A percentile compares a stretch with the other conserved stretches of the same genome.
phyloP scores from a whole-genome alignment of 2,113 vertebrate species.

The Hemicordylus capensis region DNA sequence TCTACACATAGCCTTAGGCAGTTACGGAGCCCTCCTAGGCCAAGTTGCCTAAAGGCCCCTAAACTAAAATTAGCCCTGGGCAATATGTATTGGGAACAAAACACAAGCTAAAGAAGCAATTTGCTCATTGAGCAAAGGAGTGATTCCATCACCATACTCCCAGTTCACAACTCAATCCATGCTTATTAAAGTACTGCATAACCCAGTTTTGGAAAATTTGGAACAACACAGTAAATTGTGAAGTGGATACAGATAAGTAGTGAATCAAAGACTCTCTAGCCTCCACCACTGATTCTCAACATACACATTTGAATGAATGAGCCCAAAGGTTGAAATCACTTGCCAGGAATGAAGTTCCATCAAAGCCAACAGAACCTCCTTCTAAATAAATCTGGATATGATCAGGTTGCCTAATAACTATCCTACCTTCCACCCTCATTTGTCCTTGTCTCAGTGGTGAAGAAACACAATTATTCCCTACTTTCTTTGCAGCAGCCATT shows the following conservation, averaged over 20 bases:
- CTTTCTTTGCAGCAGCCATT: slow-evolving; percentile 1
- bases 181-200: too few species aligned
- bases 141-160: not conserved
- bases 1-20: too few species aligned
- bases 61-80: not conserved
- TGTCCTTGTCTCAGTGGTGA: slow-evolving; percentile 12
- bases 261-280: not conserved
- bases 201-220: not conserved
- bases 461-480: slow-evolving; percentile 6
- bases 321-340: not conserved
- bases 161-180: not conserved
- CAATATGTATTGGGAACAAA: not conserved
- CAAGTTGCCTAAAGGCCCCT: not conserved
- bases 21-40: too few species aligned
- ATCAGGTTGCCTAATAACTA: not conserved
- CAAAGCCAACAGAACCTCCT: not conserved
- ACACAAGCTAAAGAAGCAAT: not conserved
- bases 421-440: not conserved
- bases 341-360: not conserved
- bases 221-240: not conserved
- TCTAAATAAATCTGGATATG: not conserved
- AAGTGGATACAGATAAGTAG: not conserved
- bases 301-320: not conserved
- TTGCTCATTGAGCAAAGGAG: not conserved
- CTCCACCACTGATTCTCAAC: not conserved